A percentile compares a stretch with the other conserved stretches of the same genome.
These are phyloP conservation scores for Rhorus exstirpatorius DNA, from an alignment of 2,888 invertebrate species.

Conservation along the genomic window DNA sequence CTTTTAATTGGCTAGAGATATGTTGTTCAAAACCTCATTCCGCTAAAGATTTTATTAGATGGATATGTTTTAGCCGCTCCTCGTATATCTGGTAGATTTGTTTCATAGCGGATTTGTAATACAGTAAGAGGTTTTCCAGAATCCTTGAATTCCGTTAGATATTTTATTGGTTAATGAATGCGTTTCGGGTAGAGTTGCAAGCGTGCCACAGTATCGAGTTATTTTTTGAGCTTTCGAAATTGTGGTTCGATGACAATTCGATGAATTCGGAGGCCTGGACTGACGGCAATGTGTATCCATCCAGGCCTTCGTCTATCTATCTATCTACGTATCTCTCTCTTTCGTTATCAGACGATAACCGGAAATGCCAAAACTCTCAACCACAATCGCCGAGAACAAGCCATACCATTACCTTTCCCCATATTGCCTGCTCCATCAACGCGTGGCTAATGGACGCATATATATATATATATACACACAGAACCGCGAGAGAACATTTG, in stretches of 20 bases:
- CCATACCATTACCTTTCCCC: constrained; percentile 10
- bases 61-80: too few species aligned
- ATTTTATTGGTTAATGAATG: too few species aligned
- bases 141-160: too few species aligned
- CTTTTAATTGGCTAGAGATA: too few species aligned
- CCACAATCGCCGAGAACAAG: constrained; percentile 1
- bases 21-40: too few species aligned
- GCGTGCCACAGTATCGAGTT: too few species aligned
- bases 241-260: constrained; percentile 18
- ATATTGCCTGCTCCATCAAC: not conserved
- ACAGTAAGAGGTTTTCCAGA: too few species aligned
- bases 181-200: too few species aligned
- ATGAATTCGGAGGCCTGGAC: not conserved
- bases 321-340: not conserved
- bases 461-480: constrained; percentile 1
- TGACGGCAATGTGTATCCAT: constrained; percentile 30
- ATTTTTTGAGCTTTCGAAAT: not conserved
- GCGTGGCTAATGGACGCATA: too few species aligned
- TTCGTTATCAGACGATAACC: constrained; percentile 32
- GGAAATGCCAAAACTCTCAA: constrained; percentile 42
- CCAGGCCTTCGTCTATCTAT: not conserved
- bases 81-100: too few species aligned
- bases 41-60: too few species aligned
- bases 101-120: too few species aligned
- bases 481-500: constrained; percentile 56